These are phyloP conservation scores for Eilema caniola DNA, from an alignment of 2,888 invertebrate species.

Conservation along the genomic window DNA sequence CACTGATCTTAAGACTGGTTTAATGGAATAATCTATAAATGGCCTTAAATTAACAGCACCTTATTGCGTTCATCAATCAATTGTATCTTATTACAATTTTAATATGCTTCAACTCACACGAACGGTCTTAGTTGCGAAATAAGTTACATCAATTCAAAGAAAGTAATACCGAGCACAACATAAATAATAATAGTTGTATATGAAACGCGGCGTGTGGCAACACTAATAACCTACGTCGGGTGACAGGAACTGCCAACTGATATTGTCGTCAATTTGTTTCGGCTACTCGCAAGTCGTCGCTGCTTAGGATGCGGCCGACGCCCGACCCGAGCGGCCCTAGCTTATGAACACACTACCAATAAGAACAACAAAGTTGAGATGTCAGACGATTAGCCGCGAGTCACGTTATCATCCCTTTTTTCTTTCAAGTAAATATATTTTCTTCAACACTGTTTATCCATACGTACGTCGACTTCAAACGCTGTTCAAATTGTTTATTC, in stretches of 20 bases:
- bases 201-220: conserved; percentile 43
- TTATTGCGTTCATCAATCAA: not conserved
- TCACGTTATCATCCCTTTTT: conserved; percentile 73
- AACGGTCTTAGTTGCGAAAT: conserved; percentile 28
- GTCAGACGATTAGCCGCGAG: conserved; percentile 78
- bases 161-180: conserved; percentile 44
- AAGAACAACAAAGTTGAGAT: conserved; percentile 83
- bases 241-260: conserved; percentile 80
- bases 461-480: not conserved
- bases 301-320: conserved; percentile 79
- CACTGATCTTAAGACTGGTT: not conserved
- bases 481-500: not conserved
- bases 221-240: conserved; percentile 73
- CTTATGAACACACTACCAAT: conserved; percentile 81
- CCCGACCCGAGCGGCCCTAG: conserved; percentile 64
- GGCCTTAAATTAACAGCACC: too few species aligned
- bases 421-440: conserved; percentile 68
- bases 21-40: too few species aligned
- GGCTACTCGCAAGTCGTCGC: conserved; percentile 64
- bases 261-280: conserved; percentile 84
- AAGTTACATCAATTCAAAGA: conserved; percentile 47
- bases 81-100: conserved; percentile 9
- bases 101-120: conserved; percentile 28
- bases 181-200: conserved; percentile 54
- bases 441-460: conserved; percentile 48